Conservation (phyloP, 1,140 invertebrate species). For the Cotesia glomerata region DNA sequence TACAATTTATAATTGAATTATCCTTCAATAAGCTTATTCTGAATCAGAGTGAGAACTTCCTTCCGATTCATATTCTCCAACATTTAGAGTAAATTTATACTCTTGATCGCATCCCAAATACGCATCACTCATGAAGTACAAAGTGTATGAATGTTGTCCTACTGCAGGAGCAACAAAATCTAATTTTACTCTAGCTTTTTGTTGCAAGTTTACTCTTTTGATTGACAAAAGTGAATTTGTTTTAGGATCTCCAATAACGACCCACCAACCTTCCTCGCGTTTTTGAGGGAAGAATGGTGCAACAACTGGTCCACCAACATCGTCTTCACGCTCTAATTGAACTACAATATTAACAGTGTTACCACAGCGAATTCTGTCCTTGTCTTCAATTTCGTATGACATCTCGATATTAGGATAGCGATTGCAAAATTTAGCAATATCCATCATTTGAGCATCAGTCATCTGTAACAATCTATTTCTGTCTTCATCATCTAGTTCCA, state of each 20-base stretch:
- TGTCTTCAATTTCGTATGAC: slow-evolving; percentile 88
- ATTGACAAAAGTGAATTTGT: slow-evolving; percentile 95
- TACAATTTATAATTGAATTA: too few relatives aligned
- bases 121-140: slow-evolving; percentile 99
- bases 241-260: slow-evolving; percentile 96
- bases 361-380: slow-evolving; percentile 80
- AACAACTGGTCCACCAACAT: slow-evolving; percentile 94
- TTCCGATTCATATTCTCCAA: slow-evolving; percentile 73
- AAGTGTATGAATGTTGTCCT: slow-evolving; percentile 86
- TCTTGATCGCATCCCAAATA: slow-evolving; percentile 99
- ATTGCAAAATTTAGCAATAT: slow-evolving; percentile 98
- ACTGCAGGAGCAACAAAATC: slow-evolving; percentile 92
- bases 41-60: slow-evolving; percentile 66
- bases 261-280: slow-evolving; percentile 99
- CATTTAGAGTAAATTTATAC: slow-evolving; percentile 85
- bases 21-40: neutral
- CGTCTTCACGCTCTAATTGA: slow-evolving; percentile 94
- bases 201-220: slow-evolving; percentile 91
- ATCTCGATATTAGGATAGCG: slow-evolving; percentile 99
- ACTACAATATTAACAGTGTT: slow-evolving; percentile 88
- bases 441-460: slow-evolving; percentile 87
- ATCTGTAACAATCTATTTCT: slow-evolving; percentile 86
- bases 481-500: slow-evolving; percentile 97
- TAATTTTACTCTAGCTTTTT: slow-evolving; percentile 92
- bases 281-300: slow-evolving; percentile 98